Evolutionary conservation across 2,888 invertebrate species (phyloP).

Genomic region (Dasypolia templi): DNA sequence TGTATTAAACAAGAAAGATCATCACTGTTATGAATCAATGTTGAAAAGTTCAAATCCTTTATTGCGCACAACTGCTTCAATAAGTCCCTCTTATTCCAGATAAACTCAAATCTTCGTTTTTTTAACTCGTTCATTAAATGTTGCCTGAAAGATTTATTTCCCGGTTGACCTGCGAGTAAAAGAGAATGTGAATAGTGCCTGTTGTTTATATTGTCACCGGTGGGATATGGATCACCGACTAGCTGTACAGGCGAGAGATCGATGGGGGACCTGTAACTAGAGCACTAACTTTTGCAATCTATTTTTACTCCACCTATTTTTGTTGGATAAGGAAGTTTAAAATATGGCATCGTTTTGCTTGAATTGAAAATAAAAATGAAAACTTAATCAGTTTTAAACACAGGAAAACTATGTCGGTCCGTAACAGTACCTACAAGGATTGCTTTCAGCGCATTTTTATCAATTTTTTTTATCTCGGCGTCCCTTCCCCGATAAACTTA

Average conservation of each 20-base stretch:
- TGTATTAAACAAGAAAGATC: background rate
- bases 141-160: constrained; percentile 41
- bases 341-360: background rate
- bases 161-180: constrained; percentile 47
- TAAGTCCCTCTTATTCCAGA: background rate
- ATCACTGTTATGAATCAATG: background rate
- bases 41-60: background rate
- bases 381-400: background rate
- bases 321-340: background rate
- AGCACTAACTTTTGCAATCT: constrained; percentile 13
- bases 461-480: background rate
- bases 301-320: constrained; percentile 26
- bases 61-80: background rate
- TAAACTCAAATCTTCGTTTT: constrained; percentile 6
- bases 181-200: constrained; percentile 44
- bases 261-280: constrained; percentile 42
- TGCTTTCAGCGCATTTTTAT: background rate
- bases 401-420: background rate
- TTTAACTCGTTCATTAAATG: constrained; percentile 11
- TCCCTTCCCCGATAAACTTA: too few species aligned
- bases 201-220: constrained; percentile 47
- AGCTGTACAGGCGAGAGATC: constrained; percentile 41
- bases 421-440: too few species aligned
- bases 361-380: background rate
- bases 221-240: constrained; percentile 56